Evolutionary conservation across 2,888 invertebrate genomes (phyloP), one percentile per base, ranked within the genome.

Genomic region (Gibbula magus): DNA sequence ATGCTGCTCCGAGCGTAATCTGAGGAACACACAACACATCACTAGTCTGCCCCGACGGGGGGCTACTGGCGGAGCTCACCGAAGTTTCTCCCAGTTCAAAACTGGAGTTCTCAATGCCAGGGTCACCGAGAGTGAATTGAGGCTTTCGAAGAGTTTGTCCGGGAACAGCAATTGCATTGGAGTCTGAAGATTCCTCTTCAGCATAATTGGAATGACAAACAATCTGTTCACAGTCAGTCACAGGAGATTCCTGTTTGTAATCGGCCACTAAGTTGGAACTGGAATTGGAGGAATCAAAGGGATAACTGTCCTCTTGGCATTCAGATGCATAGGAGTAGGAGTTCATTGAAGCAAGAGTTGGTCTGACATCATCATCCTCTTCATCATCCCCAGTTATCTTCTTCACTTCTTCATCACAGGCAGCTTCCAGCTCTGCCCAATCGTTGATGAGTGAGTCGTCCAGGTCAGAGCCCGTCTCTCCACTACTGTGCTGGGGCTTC

Each of bases 391-490:
- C 91, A 1, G 89, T 91, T 22, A 91, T 91, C 77, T 88, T 87
- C 56, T 88, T 87, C 53, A 91, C 90, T 75, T 91, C 91, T 74
- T 87, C 88, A 80, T 91, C 91, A 86, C 91, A 91, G 4, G 88
- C 87, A 45, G 87, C 88, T 75, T 91, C 91, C 66, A 90, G 89
- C 70, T 88, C 89, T 18, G 88, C 87, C 90, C 90, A 91, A 81
- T 90, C 89, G 77, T 87, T 87, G 35, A 87, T 83, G 7, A 88
- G 84, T 22, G 88, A 86, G 70, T 86, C 86, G 56, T 90, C 91
- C 79, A 82, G 53, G 32, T 86, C 87, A 8, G 88, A 87, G 8
- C 80, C 86, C 1, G 86, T 85, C 25, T 89, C 89, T 13, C 81
- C 85, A 56, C 85, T 85, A 61, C 81, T 78, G 32, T 82, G 82